Base-by-base conservation (phyloP, 2,888 invertebrate genomes). In the Agrotis segetum region DNA sequence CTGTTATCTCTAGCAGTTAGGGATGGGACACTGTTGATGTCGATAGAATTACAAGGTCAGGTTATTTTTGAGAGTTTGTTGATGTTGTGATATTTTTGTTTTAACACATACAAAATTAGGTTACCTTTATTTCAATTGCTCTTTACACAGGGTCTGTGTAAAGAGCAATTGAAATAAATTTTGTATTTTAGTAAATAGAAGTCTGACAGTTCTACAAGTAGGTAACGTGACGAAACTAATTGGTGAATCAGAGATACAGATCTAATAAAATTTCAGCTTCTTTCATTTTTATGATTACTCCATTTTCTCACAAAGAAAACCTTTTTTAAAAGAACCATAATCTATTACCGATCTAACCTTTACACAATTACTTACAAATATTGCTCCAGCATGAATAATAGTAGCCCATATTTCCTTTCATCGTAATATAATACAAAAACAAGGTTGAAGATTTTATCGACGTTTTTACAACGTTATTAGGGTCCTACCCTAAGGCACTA, bases 401-500 rank as follows among this genome's bases (percentile, higher is more conserved):
- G 62, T 46, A 40, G 19, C 46, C 34, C 29, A 64, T 79, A 63
- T 66, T 53, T 65, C n/a, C n/a, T 46, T 74, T 67, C 49, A 65
- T 46, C 47, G 59, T 56, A 75, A 75, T 71, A 49, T 71, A 76
- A 72, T 68, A 60, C 63, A 76, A 60, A 76, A 76, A 76, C 63
- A 81, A 76, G 77, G 29, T 71, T 71, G 72, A 62, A 83, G 66
- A 76, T 70, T 84, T 79, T 77, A 84, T 84, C 81, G 85, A 83
- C 67, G 67, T 81, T 84, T 84, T 81, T 81, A 81, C 78, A 73
- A 71, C 76, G 63, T 79, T 84, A 84, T 84, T 84, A 84, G 66
- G 76, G 76, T 58, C 46, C 74, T 66, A 68, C 81, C 84, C 84
- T 73, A 14, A 17, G 75, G 81, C 75, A 72, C 74, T 84, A 84